Base-by-base conservation (phyloP, 2,888 invertebrate species). In the Globia sparganii region DNA sequence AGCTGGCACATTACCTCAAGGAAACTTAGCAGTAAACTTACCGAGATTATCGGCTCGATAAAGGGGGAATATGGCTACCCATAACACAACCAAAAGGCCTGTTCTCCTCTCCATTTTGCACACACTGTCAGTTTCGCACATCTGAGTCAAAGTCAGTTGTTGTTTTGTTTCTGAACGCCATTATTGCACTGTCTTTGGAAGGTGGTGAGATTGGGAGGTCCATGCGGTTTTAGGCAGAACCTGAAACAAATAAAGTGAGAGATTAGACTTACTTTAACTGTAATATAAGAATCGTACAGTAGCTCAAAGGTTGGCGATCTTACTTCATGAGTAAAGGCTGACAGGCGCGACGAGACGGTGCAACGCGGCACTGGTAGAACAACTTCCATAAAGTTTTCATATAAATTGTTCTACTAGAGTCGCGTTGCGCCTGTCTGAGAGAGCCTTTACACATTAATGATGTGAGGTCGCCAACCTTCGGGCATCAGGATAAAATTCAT, bases 1-100 rank as follows among this genome's bases (percentile, higher is more conserved):
- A 65, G 18, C 34, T 59, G n/a, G 53, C 69, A 28, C 4, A 66
- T 46, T 46, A 56, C 37, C 18, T 56, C 3, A 28, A 37, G 34
- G 25, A 77, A 78, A 67, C 68, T 67, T 67, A 62, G 5, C 1
- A 6, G 1, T 59, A 11, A 53, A 93, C 95, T 95, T 90, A 96
- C 96, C 96, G 68, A 96, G 93, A 88, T 96, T 96, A 91, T 96
- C 96, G 81, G 96, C 96, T 82, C 94, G 92, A 85, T 95, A 94
- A 74, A 95, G 86, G 34, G 96, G 96, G 81, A 96, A 94, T 81
- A 94, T 91, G 73, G 95, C 93, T 66, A 96, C 92, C 95, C 95
- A 96, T 69, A 96, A 91, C 87, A 95, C 89, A 56, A 94, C 91
- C 69, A 95, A 88, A 46, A 95, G 89, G 66, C 94, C 93, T 67